Evolutionary conservation across 1,140 invertebrate genomes (phyloP).

Genomic region (Myzus persicae): DNA sequence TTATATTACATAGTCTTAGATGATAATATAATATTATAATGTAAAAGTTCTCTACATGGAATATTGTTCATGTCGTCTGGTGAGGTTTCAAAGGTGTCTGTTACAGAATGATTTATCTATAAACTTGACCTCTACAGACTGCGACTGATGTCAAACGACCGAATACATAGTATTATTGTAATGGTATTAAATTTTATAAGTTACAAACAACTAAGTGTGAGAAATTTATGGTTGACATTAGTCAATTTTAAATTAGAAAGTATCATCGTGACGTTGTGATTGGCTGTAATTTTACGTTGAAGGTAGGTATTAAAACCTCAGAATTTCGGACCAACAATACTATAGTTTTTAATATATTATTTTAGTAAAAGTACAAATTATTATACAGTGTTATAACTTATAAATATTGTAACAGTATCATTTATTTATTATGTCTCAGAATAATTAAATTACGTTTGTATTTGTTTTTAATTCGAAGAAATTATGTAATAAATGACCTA

Average conservation of each 20-base stretch:
- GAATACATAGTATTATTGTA: not conserved
- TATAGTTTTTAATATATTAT: not conserved
- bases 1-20: not conserved
- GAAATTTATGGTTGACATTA: not conserved
- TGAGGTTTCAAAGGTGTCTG: not conserved
- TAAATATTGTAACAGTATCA: not conserved
- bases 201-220: not conserved
- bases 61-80: not conserved
- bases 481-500: not conserved
- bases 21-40: not conserved
- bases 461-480: not conserved
- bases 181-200: conserved; percentile 2
- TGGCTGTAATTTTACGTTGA: not conserved
- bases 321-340: too few species aligned
- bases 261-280: not conserved
- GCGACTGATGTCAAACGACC: not conserved
- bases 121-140: not conserved
- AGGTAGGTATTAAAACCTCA: not conserved
- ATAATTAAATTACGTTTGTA: not conserved
- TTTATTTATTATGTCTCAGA: not conserved
- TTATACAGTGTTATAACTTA: too few species aligned
- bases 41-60: not conserved
- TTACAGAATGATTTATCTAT: not conserved
- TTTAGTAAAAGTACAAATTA: not conserved
- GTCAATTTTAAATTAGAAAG: not conserved